Percentiles rank a stretch among this genome's conserved stretches.
Evolutionary conservation across 1,140 invertebrate species (phyloP).

Genomic region (Orussus abietinus): DNA sequence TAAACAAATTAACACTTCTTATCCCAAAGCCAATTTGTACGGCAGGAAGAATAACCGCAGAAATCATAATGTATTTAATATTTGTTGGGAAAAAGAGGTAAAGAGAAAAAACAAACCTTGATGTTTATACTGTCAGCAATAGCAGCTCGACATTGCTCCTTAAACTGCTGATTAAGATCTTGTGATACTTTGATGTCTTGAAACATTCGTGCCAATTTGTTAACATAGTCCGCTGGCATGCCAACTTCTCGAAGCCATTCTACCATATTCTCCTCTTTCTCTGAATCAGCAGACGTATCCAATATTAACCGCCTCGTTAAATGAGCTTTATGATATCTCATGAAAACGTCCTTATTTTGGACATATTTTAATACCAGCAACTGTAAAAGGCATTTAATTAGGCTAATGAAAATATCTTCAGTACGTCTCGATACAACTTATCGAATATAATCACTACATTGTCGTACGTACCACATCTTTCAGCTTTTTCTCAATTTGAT

Average conservation of each 20-base stretch:
- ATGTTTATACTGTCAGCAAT: constrained; percentile 72
- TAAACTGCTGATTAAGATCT: constrained; percentile 95
- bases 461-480: constrained; percentile 82
- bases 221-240: constrained; percentile 99
- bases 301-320: constrained; percentile 92
- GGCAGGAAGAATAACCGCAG: too few relatives aligned
- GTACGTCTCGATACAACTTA: too few relatives aligned
- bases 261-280: constrained; percentile 99
- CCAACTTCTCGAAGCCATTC: constrained; percentile 93
- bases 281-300: constrained; percentile 95
- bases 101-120: constrained; percentile 48
- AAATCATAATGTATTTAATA: constrained; percentile 7
- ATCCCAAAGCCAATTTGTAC: constrained; percentile 59
- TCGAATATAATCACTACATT: too few relatives aligned
- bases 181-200: constrained; percentile 99
- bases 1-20: constrained; percentile 26
- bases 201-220: constrained; percentile 95
- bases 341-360: constrained; percentile 99
- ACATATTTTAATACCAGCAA: constrained; percentile 97
- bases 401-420: not conserved
- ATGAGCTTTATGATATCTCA: constrained; percentile 99
- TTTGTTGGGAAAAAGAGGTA: constrained; percentile 8
- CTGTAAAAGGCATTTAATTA: constrained; percentile 47
- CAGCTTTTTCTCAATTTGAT: constrained; percentile 93
- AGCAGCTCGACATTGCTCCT: constrained; percentile 59